These are phyloP conservation scores for Tokudaia tokunoshimensis DNA, from an alignment of 2,797 vertebrate species.

Conservation along the genomic window DNA sequence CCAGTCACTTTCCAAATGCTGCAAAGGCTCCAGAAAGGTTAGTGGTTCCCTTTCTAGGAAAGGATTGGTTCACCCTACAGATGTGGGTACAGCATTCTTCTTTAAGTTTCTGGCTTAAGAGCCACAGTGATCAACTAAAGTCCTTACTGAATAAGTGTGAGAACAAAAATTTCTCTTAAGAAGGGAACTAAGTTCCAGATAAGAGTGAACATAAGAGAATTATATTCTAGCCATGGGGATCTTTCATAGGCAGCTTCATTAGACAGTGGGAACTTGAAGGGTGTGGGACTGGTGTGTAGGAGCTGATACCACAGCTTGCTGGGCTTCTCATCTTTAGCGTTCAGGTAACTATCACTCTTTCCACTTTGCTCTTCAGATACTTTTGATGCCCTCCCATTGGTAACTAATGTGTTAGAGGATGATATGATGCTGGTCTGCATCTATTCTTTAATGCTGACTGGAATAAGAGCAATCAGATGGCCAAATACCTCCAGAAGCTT, in stretches of 20 bases:
- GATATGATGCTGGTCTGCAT: not conserved
- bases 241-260: not conserved
- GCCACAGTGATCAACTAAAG: constrained; percentile 6
- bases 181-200: not conserved
- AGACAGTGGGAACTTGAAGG: not conserved
- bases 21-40: not conserved
- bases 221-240: constrained; percentile 17
- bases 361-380: not conserved
- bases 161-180: not conserved
- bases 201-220: not conserved
- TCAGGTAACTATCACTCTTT: not conserved
- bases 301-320: not conserved
- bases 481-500: rapidly evolving
- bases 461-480: constrained; percentile 40
- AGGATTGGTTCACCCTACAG: not conserved
- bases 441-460: not conserved
- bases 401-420: not conserved
- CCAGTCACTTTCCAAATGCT: not conserved
- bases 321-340: no score
- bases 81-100: not conserved
- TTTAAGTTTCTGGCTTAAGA: not conserved
- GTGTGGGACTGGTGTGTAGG: rapidly evolving
- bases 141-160: constrained; percentile 12
- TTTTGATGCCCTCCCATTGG: not conserved
- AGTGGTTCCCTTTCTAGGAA: not conserved